Evolutionary conservation across 2,888 invertebrate species (phyloP), one percentile per base, ranked within the genome.

Genomic region (Sepioteuthis lessoniana): DNA sequence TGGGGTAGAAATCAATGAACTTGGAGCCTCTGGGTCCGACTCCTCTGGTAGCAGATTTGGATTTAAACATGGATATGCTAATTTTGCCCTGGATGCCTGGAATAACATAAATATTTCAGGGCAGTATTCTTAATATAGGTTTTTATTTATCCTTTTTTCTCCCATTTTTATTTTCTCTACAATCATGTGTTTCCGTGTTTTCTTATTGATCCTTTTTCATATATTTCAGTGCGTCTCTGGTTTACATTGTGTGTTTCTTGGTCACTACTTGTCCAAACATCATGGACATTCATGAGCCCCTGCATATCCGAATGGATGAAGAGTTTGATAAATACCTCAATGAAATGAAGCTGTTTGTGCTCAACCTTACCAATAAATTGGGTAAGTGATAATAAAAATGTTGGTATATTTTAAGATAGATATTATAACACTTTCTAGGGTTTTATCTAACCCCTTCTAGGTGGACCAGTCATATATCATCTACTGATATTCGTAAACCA

Each of bases 341-440:
- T 50, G 97, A 97, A 93, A 97, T 97, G 97, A 97, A 97, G 94
- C 97, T 97, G 37, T 95, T 96, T 96, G 97, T 97, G 31, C 95
- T 97, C 25, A 96, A 96, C 94, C 95, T 97, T 76, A 96, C 97
- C 90, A 96, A 97, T 93, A 97, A 97, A 95, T 95, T 97, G 95
- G 97, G 97, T 97, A 95, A 94, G 94, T 92, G 21, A 42, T 19
- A 25, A 0, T 35, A 76, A 10, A 76, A 76, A 35, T n/a, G 76
- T 13, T 50, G 16, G n/a, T n/a, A 21, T 5, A 50, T 50, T 50
- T 50, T 50, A 50, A 16, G 21, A 50, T 42, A 42, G 42, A 42
- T 42, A 42, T 42, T 42, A 5, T 42, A 7, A 7, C 3, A 42
- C n/a, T n/a, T 42, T 42, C 42, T 42, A 42, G 42, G 42, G 42